These are phyloP conservation scores for Echinarachnius parma DNA, from an alignment of 53 echinoderm and acorn worm species.

Conservation along the genomic window DNA sequence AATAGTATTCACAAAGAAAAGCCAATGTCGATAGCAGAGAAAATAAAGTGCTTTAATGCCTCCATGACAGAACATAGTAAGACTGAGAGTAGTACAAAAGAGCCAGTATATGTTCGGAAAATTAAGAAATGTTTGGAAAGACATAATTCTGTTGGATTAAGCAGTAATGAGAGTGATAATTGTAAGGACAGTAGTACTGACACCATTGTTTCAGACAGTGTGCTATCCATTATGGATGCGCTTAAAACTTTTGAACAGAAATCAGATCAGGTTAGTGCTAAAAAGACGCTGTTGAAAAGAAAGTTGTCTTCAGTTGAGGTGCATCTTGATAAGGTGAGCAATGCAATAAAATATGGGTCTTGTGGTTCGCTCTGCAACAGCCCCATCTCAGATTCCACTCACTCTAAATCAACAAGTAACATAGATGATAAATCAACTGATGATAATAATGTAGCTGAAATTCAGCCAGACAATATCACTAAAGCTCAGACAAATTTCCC, in stretches of 20 bases:
- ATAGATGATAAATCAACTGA: too few species aligned
- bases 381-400: not conserved
- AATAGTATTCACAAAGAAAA: too few species aligned
- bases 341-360: slow-evolving; percentile 24
- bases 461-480: slow-evolving; percentile 7
- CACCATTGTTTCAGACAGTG: slow-evolving; percentile 23
- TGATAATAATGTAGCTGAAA: not conserved
- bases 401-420: too few species aligned
- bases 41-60: slow-evolving; percentile 30
- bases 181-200: slow-evolving; percentile 7
- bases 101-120: slow-evolving; percentile 3
- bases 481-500: slow-evolving; percentile 22
- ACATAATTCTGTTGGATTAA: too few species aligned
- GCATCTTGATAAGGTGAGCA: slow-evolving; percentile 33
- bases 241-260: slow-evolving; percentile 35
- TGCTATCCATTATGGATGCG: slow-evolving; percentile 36
- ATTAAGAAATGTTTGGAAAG: too few species aligned
- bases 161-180: slow-evolving; percentile 4
- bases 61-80: not conserved
- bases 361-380: not conserved
- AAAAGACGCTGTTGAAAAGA: slow-evolving; percentile 19
- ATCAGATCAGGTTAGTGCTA: slow-evolving; percentile 9
- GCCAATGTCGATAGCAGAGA: slow-evolving; percentile 26
- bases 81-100: not conserved
- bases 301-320: slow-evolving; percentile 36